Evolutionary conservation across 2,797 vertebrate genomes (phyloP), one percentile per base, ranked within the genome.

Genomic region (Neomorphus geoffroyi): DNA sequence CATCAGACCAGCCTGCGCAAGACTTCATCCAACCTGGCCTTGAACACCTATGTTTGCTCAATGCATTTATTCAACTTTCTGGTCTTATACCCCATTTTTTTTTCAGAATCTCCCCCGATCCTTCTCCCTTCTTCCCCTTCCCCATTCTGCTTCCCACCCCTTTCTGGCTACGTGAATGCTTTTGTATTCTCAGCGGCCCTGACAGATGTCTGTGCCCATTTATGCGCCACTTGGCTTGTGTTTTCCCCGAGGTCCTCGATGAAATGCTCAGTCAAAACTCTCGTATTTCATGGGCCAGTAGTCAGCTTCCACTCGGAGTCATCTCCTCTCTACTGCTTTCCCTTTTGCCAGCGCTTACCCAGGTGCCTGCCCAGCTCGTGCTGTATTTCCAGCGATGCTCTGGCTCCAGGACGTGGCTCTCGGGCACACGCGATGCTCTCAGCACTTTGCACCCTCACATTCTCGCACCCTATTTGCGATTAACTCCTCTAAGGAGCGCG

Each of bases 401-500:
- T 23, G 4, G 1, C 50, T 41, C 23, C 12, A 2, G 60, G 78
- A 16, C 13, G 27, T 5, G 13, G 48, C 4, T 39, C 41, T 50
- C 24, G n/a, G 7, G 0, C n/a, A 17, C 6, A 2, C 0, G 0
- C 2, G 22, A 19, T 9, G 33, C 45, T 11, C 12, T 3, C 7
- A 9, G 32, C 17, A 33, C 56, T 48, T 67, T 9, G 4, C 66
- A 2, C 18, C 11, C 23, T 1, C 9, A 2, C 13, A 2, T 7
- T 64, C 84, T 86, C 67, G 11, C 74, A 18, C 17, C 4, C 45
- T 32, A 0, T 30, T 83, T 56, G 65, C 85, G 66, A 5, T 7
- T 1, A 21, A 8, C 35, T 35, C 66, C 91, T 57, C 51, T 61
- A 24, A 37, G 0, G n/a, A 81, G 79, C 56, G 4, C 3, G 18